phyloP scores from a whole-genome alignment of 1,140 invertebrate species.

The Diplogasteroides magnus region DNA sequence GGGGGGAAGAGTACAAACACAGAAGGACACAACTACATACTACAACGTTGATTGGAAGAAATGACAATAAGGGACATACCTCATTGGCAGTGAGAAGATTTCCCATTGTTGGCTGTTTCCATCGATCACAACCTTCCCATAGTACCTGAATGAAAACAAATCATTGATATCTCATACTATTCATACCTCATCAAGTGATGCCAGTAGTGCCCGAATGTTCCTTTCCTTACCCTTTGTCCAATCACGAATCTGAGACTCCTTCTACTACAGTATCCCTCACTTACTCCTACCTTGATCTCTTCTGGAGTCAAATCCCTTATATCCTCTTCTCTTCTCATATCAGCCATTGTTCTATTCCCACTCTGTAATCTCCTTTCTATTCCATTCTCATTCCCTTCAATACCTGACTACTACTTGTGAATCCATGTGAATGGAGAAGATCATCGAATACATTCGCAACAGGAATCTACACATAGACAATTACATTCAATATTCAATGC shows the following conservation, averaged over 20 bases:
- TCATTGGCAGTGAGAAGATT: slow-evolving; percentile 80
- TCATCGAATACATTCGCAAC: slow-evolving; percentile 40
- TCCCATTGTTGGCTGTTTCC: slow-evolving; percentile 87
- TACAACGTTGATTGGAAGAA: too few species aligned
- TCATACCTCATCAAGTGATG: slow-evolving; percentile 87
- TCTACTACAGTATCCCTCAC: background rate
- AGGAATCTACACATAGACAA: background rate
- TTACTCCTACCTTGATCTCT: slow-evolving; percentile 24
- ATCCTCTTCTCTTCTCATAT: slow-evolving; percentile 38
- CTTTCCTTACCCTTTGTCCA: slow-evolving; percentile 92
- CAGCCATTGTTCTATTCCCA: slow-evolving; percentile 45
- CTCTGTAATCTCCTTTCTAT: too few species aligned
- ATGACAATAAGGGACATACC: slow-evolving; percentile 63
- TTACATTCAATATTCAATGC: background rate
- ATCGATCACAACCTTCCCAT: slow-evolving; percentile 81
- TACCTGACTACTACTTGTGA: too few species aligned
- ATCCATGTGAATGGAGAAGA: slow-evolving; percentile 42
- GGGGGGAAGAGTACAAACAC: too few species aligned
- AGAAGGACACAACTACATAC: too few species aligned
- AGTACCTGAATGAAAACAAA: too few species aligned
- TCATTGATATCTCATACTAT: too few species aligned
- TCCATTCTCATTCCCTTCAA: slow-evolving; percentile 30
- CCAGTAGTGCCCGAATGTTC: slow-evolving; percentile 88
- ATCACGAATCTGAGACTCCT: slow-evolving; percentile 62
- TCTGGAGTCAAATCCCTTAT: slow-evolving; percentile 39